Conservation (phyloP, 1,140 invertebrate species). For the Dreissena rostriformis region DNA sequence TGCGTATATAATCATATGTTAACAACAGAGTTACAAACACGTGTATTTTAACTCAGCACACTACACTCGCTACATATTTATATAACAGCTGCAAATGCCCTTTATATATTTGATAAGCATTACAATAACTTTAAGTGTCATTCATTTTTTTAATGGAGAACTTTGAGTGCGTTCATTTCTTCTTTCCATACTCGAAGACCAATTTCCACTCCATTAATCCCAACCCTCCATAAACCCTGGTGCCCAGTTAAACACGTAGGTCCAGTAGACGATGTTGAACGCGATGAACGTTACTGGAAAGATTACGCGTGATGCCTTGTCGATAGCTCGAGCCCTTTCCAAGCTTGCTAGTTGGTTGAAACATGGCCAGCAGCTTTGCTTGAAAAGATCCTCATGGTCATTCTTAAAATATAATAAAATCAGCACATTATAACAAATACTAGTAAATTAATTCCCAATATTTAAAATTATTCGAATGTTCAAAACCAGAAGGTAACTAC, state of each 20-base stretch:
- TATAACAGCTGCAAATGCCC: too few species aligned
- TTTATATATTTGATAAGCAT: too few species aligned
- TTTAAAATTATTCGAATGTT: background rate
- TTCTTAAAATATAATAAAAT: background rate
- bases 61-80: too few species aligned
- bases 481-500: background rate
- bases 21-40: too few species aligned
- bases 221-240: slow-evolving; percentile 13
- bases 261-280: slow-evolving; percentile 85
- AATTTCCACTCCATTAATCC: too few species aligned
- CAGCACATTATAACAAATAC: background rate
- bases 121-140: too few species aligned
- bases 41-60: too few species aligned
- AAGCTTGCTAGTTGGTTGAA: slow-evolving; percentile 25
- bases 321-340: slow-evolving; percentile 71
- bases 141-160: too few species aligned
- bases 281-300: slow-evolving; percentile 82
- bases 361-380: slow-evolving; percentile 2
- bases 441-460: background rate
- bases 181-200: too few species aligned
- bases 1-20: too few species aligned
- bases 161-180: too few species aligned
- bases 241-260: slow-evolving; percentile 77
- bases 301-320: slow-evolving; percentile 81
- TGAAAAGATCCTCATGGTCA: background rate